phyloP scores from a whole-genome alignment of 1,140 invertebrate genomes.

The Drosophila gunungcola region DNA sequence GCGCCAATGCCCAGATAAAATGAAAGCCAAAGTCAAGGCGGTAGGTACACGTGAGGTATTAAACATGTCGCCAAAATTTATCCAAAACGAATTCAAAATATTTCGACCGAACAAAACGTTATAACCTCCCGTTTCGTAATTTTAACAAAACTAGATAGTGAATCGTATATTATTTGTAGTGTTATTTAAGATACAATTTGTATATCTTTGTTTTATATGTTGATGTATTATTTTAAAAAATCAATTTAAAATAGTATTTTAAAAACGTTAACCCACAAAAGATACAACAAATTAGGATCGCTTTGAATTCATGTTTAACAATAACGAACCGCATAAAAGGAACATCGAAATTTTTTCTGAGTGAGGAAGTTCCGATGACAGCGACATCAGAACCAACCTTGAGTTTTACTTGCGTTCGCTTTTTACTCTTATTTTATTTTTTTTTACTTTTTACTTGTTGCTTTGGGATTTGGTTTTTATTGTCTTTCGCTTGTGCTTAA shows the following conservation, averaged over 20 bases:
- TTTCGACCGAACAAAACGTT: background rate
- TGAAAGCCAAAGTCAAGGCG: slow-evolving; percentile 35
- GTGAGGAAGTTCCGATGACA: slow-evolving; percentile 43
- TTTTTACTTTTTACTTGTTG: slow-evolving; percentile 33
- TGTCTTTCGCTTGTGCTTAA: slow-evolving; percentile 29
- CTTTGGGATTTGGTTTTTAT: slow-evolving; percentile 19
- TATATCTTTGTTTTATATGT: too few relatives aligned
- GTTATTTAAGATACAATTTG: too few relatives aligned
- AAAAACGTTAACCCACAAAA: background rate
- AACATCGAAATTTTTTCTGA: slow-evolving; percentile 14
- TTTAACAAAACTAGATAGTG: too few relatives aligned
- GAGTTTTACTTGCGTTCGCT: slow-evolving; percentile 49
- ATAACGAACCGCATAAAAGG: background rate
- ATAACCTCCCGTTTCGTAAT: too few relatives aligned
- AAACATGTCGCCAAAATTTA: background rate
- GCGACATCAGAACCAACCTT: slow-evolving; percentile 51
- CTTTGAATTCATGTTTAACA: background rate
- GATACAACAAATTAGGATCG: background rate
- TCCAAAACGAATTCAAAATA: slow-evolving; percentile 5
- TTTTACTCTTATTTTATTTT: slow-evolving; percentile 13
- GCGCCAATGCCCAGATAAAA: slow-evolving; percentile 46
- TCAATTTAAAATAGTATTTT: background rate
- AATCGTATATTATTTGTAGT: too few relatives aligned
- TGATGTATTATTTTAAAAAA: background rate
- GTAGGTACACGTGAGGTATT: slow-evolving; percentile 25